Conservation (phyloP, 1,140 invertebrate species). For the Mizuhopecten yessoensis region DNA sequence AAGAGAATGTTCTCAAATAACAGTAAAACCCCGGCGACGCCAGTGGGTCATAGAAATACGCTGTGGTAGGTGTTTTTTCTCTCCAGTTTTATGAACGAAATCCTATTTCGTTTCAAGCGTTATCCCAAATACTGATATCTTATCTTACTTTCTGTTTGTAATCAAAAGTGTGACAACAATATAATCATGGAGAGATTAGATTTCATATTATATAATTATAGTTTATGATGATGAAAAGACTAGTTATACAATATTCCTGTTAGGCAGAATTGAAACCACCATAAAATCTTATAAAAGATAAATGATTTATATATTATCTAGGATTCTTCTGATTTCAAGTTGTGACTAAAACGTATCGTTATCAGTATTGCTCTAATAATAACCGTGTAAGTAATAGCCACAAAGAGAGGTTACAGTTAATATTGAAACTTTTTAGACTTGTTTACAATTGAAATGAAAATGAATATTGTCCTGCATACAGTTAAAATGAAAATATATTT, state of each 20-base stretch:
- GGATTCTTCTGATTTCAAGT: neutral
- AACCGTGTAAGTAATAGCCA: too few species aligned
- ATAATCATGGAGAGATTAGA: neutral
- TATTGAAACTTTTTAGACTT: too few species aligned
- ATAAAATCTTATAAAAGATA: neutral
- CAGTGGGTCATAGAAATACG: neutral
- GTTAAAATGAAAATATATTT: too few species aligned
- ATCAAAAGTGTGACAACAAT: neutral
- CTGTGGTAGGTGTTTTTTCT: conserved; percentile 37
- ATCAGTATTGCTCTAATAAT: neutral
- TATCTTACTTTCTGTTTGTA: neutral
- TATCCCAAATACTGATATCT: neutral
- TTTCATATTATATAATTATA: neutral
- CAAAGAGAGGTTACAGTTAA: too few species aligned
- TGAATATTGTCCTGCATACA: too few species aligned
- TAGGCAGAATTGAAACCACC: neutral
- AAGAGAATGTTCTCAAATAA: neutral
- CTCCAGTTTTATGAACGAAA: too few species aligned
- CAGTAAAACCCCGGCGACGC: neutral
- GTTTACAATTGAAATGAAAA: too few species aligned
- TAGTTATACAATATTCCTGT: neutral
- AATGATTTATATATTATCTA: neutral
- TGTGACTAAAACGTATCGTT: neutral
- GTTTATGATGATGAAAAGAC: neutral
- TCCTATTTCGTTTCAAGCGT: neutral